These are phyloP conservation scores for Coregonus sp. DNA, from an alignment of 2,797 vertebrate species.

Conservation along the genomic window DNA sequence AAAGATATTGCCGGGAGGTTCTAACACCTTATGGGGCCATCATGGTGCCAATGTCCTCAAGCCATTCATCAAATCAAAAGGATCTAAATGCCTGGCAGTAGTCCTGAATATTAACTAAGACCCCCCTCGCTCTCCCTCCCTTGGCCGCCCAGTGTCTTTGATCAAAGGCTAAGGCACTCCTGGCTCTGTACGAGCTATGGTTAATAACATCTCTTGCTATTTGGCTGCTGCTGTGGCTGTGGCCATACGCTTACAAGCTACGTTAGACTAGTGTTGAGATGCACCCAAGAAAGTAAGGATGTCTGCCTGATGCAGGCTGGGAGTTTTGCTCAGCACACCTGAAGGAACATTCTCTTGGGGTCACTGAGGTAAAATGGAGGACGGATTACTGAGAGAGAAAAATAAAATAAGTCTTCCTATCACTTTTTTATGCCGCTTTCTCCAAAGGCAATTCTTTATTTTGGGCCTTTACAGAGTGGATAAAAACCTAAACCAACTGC, in stretches of 20 bases:
- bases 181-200: slow-evolving; percentile 19
- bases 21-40: slow-evolving; percentile 50
- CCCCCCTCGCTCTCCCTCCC: slow-evolving; percentile 15
- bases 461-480: slow-evolving; percentile 56
- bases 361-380: slow-evolving; percentile 11
- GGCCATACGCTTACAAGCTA: not conserved
- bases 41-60: slow-evolving; percentile 49
- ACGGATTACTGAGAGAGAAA: not conserved
- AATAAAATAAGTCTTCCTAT: slow-evolving; percentile 1
- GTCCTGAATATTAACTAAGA: slow-evolving; percentile 55
- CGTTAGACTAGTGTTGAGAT: not conserved
- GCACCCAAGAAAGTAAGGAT: not conserved
- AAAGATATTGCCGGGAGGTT: slow-evolving; percentile 7
- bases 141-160: slow-evolving; percentile 52
- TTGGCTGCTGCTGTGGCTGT: not conserved
- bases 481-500: slow-evolving; percentile 46
- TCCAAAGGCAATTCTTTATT: slow-evolving; percentile 37
- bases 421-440: slow-evolving; percentile 4
- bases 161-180: slow-evolving; percentile 53
- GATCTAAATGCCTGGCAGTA: slow-evolving; percentile 56
- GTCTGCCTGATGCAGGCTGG: not conserved
- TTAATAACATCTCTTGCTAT: slow-evolving; percentile 18
- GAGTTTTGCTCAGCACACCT: slow-evolving; percentile 15
- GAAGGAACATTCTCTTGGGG: not conserved
- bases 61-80: slow-evolving; percentile 64